Percentiles rank a stretch among this genome's conserved stretches.
Conservation (phyloP, 2,113 vertebrate genomes). For the Antechinus flavipes region DNA sequence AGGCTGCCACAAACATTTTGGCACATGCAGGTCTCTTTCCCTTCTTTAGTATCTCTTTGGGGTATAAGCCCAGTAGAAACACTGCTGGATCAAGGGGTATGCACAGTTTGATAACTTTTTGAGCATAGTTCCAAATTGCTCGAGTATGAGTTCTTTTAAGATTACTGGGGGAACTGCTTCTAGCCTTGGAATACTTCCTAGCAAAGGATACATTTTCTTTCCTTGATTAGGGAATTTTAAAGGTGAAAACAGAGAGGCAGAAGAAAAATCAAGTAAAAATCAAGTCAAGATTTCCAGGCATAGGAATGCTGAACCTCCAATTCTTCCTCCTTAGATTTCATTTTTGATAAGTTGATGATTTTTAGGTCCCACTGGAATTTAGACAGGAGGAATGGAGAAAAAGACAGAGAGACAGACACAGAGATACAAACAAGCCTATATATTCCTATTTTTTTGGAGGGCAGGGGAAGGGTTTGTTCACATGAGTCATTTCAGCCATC, state of each 20-base stretch:
- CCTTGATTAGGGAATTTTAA: neutral
- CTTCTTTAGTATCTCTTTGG: too few relatives aligned
- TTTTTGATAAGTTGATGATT: neutral
- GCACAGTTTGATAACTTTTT: too few relatives aligned
- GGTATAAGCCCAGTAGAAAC: too few relatives aligned
- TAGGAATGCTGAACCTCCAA: neutral
- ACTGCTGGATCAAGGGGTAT: too few relatives aligned
- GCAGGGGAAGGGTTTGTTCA: neutral
- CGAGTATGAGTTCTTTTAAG: neutral
- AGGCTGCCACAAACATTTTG: too few relatives aligned
- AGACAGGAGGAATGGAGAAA: neutral
- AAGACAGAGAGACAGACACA: too few relatives aligned
- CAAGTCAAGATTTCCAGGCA: neutral
- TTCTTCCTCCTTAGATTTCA: neutral
- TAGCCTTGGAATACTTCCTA: neutral
- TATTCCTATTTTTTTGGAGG: neutral
- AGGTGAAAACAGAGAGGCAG: neutral
- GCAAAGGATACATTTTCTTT: neutral
- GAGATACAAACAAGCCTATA: neutral
- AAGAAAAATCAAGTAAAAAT: neutral
- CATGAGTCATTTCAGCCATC: neutral
- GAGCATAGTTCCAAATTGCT: too few relatives aligned
- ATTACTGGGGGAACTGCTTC: neutral
- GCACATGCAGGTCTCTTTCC: too few relatives aligned
- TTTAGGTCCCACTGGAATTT: neutral